Conservation (phyloP, 2,888 invertebrate species). For the Eupelmus urozonus region DNA sequence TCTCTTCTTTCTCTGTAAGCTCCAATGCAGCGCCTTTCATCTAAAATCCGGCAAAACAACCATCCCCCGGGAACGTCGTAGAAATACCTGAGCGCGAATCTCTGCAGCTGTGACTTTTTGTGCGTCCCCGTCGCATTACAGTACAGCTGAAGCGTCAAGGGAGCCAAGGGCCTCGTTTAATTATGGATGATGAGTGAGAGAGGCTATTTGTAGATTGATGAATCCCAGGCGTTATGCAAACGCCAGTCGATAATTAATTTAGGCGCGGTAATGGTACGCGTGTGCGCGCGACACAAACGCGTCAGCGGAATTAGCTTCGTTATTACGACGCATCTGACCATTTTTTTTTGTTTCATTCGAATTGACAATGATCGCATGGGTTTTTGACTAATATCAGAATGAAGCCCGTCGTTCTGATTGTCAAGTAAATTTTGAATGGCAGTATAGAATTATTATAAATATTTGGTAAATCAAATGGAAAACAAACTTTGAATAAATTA, state of each 20-base stretch:
- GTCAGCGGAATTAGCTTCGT: background rate
- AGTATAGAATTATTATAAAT: no score
- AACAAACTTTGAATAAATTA: no score
- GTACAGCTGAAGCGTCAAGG: background rate
- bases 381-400: no score
- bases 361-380: no score
- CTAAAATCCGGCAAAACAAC: background rate
- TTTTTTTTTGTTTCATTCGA: no score
- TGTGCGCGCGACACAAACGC: background rate
- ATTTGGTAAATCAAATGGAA: no score
- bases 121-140: background rate
- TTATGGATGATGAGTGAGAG: constrained; percentile 39
- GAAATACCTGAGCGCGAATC: background rate
- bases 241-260: constrained; percentile 47
- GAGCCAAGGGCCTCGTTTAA: constrained; percentile 36
- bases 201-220: constrained; percentile 32
- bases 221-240: constrained; percentile 42
- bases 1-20: no score
- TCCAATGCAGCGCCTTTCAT: no score
- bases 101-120: background rate
- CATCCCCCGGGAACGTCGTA: background rate
- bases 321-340: background rate
- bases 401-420: background rate
- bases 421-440: no score
- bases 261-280: constrained; percentile 16